Evolutionary conservation across 1,140 invertebrate species (phyloP), one percentile per base, ranked within the genome.

Genomic region (Hirudo medicinalis): DNA sequence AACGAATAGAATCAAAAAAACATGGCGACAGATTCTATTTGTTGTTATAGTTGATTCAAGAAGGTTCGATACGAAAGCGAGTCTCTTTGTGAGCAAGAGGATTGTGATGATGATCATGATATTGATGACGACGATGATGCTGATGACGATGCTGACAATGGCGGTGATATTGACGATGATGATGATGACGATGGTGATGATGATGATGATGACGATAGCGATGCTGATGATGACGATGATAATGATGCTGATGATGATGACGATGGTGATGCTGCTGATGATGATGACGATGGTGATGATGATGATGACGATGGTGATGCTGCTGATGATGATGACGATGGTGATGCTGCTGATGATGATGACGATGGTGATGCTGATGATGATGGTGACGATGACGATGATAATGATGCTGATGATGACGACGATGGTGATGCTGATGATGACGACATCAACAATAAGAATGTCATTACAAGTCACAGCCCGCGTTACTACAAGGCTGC

Each of bases 241-340:
- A 49, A 8, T 49, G 32, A 36, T 6, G 32, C 32, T 36, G 6
- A 6, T 36, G 32, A 36, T 6, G 6, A 36, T 3, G 32, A 36
- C 32, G 6, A 36, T 36, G 32, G 32, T 36, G 6, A 36, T 6
- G 32, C 32, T 36, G 2, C 2, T 36, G 6, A 36, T 36, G 6
- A 36, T 36, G 6, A 36, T 36, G 6, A 36, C 32, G 6, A 36
- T 36, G 6, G 55, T 36, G 32, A 36, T 36, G 32, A 36, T 6
- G 32, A 36, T 6, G 6, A 4, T n/a, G 57, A 60, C 27, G 57
- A 15, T 60, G 57, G 27, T 60, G 57, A 60, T 60, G 57, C 4
- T 29, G 49, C 78, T 69, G 2, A 72, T 57, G 17, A 72, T 69
- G 13, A 54, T 74, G 71, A 71, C 71, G 71, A 69, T 40, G 57